phyloP scores from a whole-genome alignment of 1,140 invertebrate species.

The Phocides pigmalion region DNA sequence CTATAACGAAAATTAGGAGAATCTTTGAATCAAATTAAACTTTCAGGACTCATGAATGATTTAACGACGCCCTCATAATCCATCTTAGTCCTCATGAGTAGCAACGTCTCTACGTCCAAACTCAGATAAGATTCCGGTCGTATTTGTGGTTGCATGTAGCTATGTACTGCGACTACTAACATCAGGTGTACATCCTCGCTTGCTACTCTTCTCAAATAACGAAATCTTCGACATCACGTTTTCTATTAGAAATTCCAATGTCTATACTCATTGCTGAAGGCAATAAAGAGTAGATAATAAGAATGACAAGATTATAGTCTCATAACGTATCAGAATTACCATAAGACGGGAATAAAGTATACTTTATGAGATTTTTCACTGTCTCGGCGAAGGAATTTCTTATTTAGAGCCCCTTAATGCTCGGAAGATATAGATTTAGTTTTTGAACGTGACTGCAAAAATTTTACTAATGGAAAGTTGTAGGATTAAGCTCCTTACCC shows the following conservation, averaged over 20 bases:
- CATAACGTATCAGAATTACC: constrained; percentile 37
- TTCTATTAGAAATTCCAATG: constrained; percentile 13
- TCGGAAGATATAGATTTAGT: constrained; percentile 7
- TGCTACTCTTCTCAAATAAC: no score
- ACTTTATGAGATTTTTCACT: constrained; percentile 31
- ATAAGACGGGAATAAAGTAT: constrained; percentile 40
- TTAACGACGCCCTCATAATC: no score
- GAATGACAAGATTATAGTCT: constrained; percentile 19
- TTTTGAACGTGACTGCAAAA: constrained; percentile 11
- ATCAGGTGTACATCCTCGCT: no score
- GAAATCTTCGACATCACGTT: not conserved
- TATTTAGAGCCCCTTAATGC: constrained; percentile 13
- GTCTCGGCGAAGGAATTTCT: constrained; percentile 24
- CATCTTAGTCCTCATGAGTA: no score
- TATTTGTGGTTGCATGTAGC: no score
- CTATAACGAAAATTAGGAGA: no score
- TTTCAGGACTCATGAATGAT: not conserved
- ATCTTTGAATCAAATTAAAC: not conserved
- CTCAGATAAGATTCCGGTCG: no score
- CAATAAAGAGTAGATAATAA: constrained; percentile 1
- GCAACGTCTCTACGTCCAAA: no score
- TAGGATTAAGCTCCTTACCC: not conserved
- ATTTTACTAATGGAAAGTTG: not conserved
- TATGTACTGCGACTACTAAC: no score
- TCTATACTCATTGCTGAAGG: no score